phyloP scores from a whole-genome alignment of 2,113 vertebrate genomes.

The Reinhardtius hippoglossoides region DNA sequence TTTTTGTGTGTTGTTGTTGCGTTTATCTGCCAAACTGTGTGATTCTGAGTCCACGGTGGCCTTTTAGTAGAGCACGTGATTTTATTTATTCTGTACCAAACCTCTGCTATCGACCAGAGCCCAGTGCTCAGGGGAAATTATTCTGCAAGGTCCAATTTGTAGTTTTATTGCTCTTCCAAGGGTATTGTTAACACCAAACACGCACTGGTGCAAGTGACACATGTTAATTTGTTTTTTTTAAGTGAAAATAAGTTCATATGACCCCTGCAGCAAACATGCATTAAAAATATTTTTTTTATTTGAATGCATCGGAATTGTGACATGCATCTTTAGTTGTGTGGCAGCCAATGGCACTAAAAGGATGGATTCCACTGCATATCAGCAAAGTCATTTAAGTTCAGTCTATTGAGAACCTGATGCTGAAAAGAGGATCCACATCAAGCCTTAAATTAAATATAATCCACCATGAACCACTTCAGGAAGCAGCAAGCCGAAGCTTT shows the following conservation, averaged over 20 bases:
- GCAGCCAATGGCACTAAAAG: no score
- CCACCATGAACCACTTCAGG: no score
- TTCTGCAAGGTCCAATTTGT: neutral
- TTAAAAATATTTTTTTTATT: neutral
- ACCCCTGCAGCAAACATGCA: neutral
- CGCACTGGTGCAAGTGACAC: neutral
- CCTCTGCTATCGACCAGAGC: neutral
- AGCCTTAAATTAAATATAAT: no score
- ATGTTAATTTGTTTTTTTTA: neutral
- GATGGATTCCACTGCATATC: no score
- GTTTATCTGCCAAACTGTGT: neutral
- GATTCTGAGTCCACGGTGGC: neutral
- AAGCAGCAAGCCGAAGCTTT: no score
- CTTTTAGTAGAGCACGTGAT: neutral
- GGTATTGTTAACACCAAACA: no score
- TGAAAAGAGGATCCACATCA: no score
- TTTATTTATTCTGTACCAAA: neutral
- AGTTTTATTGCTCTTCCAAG: neutral
- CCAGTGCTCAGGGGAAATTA: neutral
- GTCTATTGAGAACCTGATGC: no score
- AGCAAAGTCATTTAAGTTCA: no score
- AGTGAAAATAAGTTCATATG: neutral
- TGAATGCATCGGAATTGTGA: neutral
- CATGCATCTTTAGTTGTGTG: no score
- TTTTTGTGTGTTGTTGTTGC: neutral